phyloP scores from a whole-genome alignment of 2,888 invertebrate genomes.

The Lordiphosa fenestrarum region DNA sequence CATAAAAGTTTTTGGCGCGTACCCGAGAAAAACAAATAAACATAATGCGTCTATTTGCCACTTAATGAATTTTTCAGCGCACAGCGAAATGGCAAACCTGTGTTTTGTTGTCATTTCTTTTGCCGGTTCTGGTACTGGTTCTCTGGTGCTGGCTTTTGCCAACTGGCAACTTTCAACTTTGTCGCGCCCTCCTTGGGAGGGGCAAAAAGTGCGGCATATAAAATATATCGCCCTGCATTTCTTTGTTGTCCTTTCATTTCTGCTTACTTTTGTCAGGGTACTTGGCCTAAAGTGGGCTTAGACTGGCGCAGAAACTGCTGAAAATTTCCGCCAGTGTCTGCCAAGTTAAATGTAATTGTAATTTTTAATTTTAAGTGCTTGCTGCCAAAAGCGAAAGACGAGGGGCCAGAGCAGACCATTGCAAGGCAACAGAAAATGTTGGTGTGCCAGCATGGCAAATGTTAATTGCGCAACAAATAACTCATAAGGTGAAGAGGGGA shows the following conservation, averaged over 20 bases:
- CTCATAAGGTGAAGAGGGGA: slow-evolving; percentile 40
- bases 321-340: slow-evolving; percentile 43
- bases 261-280: slow-evolving; percentile 4
- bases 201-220: slow-evolving; percentile 48
- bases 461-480: slow-evolving; percentile 72
- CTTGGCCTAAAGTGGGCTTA: neutral
- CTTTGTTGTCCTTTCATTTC: slow-evolving; percentile 27
- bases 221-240: slow-evolving; percentile 35
- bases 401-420: neutral
- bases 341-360: slow-evolving; percentile 71
- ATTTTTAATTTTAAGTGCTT: slow-evolving; percentile 73
- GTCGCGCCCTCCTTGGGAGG: slow-evolving; percentile 17
- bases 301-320: slow-evolving; percentile 43
- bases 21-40: slow-evolving; percentile 25
- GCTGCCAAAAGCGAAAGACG: slow-evolving; percentile 47
- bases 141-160: slow-evolving; percentile 37
- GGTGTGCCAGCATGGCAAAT: slow-evolving; percentile 68
- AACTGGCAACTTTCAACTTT: slow-evolving; percentile 38
- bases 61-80: slow-evolving; percentile 60
- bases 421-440: slow-evolving; percentile 35
- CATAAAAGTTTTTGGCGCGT: no score
- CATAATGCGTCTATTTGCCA: slow-evolving; percentile 69
- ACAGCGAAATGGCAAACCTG: slow-evolving; percentile 56
- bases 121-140: slow-evolving; percentile 31
- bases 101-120: slow-evolving; percentile 40